Conservation (phyloP, 2,797 vertebrate genomes). For the Sebastes nivosus region DNA sequence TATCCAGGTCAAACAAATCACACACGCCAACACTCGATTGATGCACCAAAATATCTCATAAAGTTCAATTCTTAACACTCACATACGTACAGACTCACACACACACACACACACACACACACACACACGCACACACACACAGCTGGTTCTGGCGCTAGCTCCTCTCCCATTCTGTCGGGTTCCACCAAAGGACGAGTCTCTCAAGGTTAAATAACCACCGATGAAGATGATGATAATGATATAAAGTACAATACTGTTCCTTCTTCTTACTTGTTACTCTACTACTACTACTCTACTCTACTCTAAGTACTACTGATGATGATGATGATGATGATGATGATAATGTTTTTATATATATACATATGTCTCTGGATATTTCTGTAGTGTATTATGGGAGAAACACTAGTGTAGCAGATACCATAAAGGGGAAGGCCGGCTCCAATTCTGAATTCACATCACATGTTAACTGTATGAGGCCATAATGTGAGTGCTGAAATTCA, state of each 20-base stretch:
- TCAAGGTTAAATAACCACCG: slow-evolving; percentile 66
- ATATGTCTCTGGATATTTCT: slow-evolving; percentile 82
- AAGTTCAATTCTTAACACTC: too few species aligned
- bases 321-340: slow-evolving; percentile 66
- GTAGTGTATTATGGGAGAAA: slow-evolving; percentile 84
- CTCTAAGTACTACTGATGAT: slow-evolving; percentile 83
- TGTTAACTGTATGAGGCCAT: slow-evolving; percentile 60
- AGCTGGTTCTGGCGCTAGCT: slow-evolving; percentile 59
- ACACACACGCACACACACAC: slow-evolving; percentile 12
- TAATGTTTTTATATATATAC: slow-evolving; percentile 78
- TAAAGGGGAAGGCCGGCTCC: slow-evolving; percentile 58
- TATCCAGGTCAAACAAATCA: slow-evolving; percentile 45
- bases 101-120: not conserved
- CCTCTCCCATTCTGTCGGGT: slow-evolving; percentile 64
- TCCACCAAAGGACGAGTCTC: slow-evolving; percentile 70
- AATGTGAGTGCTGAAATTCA: slow-evolving; percentile 66
- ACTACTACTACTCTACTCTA: slow-evolving; percentile 85
- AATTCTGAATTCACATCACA: slow-evolving; percentile 58
- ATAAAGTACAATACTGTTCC: slow-evolving; percentile 84
- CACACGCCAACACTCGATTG: slow-evolving; percentile 20
- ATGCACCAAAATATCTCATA: slow-evolving; percentile 20
- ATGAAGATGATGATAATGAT: slow-evolving; percentile 70
- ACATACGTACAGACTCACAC: not conserved
- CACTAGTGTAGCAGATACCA: slow-evolving; percentile 84
- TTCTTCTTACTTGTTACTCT: slow-evolving; percentile 87